Evolutionary conservation across 2,797 vertebrate genomes (phyloP), one percentile per base, ranked within the genome.

Genomic region (Tenualosa thibaudeaui): DNA sequence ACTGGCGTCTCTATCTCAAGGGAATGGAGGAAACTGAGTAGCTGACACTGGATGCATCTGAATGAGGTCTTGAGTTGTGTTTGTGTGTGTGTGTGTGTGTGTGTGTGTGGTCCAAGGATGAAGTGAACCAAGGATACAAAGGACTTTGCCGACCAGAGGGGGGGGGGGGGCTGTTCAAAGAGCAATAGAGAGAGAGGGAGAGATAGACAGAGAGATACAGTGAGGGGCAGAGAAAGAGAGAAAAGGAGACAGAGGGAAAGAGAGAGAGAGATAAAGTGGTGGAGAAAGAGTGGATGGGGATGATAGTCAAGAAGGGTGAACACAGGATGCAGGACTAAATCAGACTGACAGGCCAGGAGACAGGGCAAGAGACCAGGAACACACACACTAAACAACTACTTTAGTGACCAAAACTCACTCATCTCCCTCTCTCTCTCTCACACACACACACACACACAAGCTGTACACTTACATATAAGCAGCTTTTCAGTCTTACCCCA

Each of bases 31-130:
- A 60, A 82, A 88, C 83, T 88, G 83, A 82, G 89, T 81, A 53
- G 82, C 85, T 88, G 88, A 90, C 31, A 49, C 51, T 40, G 62
- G 10, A n/a, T 54, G 53, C 43, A 46, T 84, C 24, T 37, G 49
- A 53, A 50, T 84, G 24, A 83, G 81, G 8, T 26, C 9, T 71
- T 26, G 60, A 62, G 60, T 24, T n/a, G 60, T 65, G 60, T 65
- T 2, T 58, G 31, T 68, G 71, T 81, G 50, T 71, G n/a, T 82
- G 43, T 82, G 83, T 84, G 81, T 84, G 75, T 17, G 37, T 85
- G 75, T 50, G 37, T 53, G 46, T 9, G 62, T 71, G 56, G 65
- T 71, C 65, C 65, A 68, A 53, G 51, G 51, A 53, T 53, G 12
- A 31, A 65, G 62, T 24, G 62, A 10, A 65, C 9, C 62, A 65